Evolutionary conservation across 1,140 invertebrate species (phyloP), one percentile per base, ranked within the genome.

Genomic region (Aphelenchoides fujianensis): DNA sequence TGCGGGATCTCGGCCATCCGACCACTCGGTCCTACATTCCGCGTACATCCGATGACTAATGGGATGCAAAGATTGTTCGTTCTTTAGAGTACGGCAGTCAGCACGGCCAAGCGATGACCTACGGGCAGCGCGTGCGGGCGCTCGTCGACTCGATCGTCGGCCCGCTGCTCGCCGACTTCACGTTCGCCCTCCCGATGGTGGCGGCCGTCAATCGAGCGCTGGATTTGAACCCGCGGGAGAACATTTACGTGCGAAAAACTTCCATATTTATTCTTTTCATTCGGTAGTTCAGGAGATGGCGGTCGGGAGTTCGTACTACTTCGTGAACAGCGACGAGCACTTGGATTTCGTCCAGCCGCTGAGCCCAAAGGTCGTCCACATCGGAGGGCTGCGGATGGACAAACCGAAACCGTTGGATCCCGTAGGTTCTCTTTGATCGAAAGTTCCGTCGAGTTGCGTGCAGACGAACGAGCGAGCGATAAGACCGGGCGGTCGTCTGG

Each of bases 341-440:
- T 52, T 71, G 3, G 70, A 67, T 27, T 71, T 52, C 30, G 12
- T 23, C 2, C 63, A 71, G 48, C 70, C 70, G 23, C 34, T 71
- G n/a, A 71, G 31, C 5, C 28, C 35, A 31, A 71, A 71, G 36
- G 37, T 71, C 30, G 48, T 71, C n/a, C 28, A 71, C 23, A 71
- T 71, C 41, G 70, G 62, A 0, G 68, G 68, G 7, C 23, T 59
- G 5, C 55, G 55, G 34, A 7, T 59, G 19, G 5, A 59, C 12
- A 19, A 59, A 5, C 5, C 55, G 34, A 59, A 59, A 23, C 55
- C 55, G 23, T 59, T 59, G 23, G 7, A 5, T 23, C 5, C 55
- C 12, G 55, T 59, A n/a, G n/a, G n/a, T n/a, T n/a, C n/a, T n/a
- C n/a, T n/a, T n/a, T n/a, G n/a, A n/a, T n/a, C n/a, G n/a, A n/a